phyloP scores from a whole-genome alignment of 2,797 vertebrate genomes.

The Martes flavigula region DNA sequence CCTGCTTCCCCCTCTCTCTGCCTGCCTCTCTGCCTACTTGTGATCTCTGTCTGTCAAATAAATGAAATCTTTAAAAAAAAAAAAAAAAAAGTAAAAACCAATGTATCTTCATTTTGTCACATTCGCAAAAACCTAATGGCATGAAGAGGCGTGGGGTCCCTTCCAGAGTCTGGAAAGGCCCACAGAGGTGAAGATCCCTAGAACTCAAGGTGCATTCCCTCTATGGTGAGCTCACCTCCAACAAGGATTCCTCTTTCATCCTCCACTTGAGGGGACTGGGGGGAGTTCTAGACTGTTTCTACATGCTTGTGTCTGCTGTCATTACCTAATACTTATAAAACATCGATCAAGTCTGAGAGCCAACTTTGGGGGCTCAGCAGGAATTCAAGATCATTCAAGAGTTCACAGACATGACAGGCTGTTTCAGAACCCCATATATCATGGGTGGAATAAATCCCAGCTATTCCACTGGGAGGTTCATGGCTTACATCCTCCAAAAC shows the following conservation, averaged over 20 bases:
- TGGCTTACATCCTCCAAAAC: not conserved
- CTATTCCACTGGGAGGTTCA: not conserved
- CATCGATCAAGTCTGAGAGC: not conserved
- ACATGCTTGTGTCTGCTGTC: not conserved
- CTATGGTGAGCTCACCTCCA: not conserved
- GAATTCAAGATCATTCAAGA: not conserved
- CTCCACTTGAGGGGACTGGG: not conserved
- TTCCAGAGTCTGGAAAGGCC: not conserved
- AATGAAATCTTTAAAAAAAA: too few species aligned
- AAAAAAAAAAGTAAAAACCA: not conserved
- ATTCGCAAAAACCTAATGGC: not conserved
- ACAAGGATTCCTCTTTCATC: not conserved
- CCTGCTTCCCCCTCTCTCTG: too few species aligned
- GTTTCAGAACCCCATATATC: not conserved
- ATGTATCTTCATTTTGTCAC: not conserved
- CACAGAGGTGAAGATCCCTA: not conserved
- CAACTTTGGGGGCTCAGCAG: not conserved
- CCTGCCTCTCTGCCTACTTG: too few species aligned
- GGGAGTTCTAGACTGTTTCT: not conserved
- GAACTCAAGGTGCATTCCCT: not conserved
- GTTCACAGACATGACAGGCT: not conserved
- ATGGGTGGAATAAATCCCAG: not conserved
- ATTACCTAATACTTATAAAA: not conserved
- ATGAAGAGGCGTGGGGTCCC: not conserved
- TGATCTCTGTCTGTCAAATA: too few species aligned